Evolutionary conservation across 23 tunicate genomes (phyloP).

Genomic region (Aplidium turbinatum): DNA sequence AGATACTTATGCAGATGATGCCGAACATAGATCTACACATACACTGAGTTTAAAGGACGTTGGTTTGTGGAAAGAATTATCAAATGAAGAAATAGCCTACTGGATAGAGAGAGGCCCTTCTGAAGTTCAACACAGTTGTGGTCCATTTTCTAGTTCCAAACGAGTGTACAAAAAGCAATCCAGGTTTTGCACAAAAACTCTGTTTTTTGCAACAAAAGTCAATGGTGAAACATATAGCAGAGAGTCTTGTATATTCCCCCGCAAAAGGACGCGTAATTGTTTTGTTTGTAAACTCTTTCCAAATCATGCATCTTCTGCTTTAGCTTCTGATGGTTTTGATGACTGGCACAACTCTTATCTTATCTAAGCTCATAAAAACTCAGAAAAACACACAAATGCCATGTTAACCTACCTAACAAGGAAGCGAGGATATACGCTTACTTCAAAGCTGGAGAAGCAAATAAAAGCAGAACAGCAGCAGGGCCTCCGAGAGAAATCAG

Average conservation of each 20-base stretch:
- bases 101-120: constrained; percentile 23
- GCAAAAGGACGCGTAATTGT: constrained; percentile 2
- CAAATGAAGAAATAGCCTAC: constrained; percentile 24
- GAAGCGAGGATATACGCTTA: constrained; percentile 42
- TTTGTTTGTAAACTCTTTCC: constrained; percentile 36
- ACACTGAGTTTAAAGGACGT: neutral
- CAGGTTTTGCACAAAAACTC: constrained; percentile 35
- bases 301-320: constrained; percentile 27
- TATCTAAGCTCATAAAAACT: constrained; percentile 24
- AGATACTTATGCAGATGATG: constrained; percentile 19
- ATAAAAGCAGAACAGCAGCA: constrained; percentile 41
- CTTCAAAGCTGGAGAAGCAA: constrained; percentile 45
- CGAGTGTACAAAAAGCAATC: constrained; percentile 31
- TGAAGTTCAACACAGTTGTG: constrained; percentile 38
- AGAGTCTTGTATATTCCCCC: constrained; percentile 21
- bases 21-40: constrained; percentile 9
- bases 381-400: constrained; percentile 22
- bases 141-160: constrained; percentile 26
- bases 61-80: constrained; percentile 22
- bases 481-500: no score
- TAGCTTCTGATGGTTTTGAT: constrained; percentile 32
- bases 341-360: constrained; percentile 19
- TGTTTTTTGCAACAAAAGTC: constrained; percentile 27
- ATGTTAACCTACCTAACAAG: constrained; percentile 19
- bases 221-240: constrained; percentile 33